phyloP scores from a whole-genome alignment of 2,888 invertebrate genomes.

The Amphipyra tragopoginis region DNA sequence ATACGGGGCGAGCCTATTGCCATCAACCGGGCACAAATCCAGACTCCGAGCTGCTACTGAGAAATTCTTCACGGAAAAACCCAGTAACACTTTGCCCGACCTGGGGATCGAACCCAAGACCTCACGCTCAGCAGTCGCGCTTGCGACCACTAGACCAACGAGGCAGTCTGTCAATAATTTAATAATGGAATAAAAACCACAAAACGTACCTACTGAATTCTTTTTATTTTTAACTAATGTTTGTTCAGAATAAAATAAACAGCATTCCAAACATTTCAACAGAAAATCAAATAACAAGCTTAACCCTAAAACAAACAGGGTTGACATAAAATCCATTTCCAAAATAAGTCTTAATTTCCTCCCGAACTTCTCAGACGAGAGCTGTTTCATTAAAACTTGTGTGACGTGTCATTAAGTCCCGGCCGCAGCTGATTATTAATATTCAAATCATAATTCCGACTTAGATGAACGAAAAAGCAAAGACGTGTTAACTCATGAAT shows the following conservation, averaged over 20 bases:
- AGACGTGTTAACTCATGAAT: slow-evolving; percentile 83
- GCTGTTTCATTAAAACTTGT: slow-evolving; percentile 87
- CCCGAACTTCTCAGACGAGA: slow-evolving; percentile 78
- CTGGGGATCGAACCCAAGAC: too few species aligned
- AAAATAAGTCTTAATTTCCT: slow-evolving; percentile 80
- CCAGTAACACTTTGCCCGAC: too few species aligned
- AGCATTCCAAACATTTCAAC: background rate
- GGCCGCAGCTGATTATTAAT: slow-evolving; percentile 83
- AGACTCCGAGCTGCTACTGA: too few species aligned
- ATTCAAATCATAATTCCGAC: slow-evolving; percentile 85
- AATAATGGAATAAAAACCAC: too few species aligned
- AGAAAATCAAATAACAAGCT: slow-evolving; percentile 13
- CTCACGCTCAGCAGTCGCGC: too few species aligned
- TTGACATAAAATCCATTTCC: slow-evolving; percentile 78
- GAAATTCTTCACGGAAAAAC: too few species aligned
- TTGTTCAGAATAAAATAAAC: background rate
- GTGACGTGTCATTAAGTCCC: slow-evolving; percentile 87
- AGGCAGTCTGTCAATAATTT: too few species aligned
- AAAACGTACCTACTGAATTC: too few species aligned
- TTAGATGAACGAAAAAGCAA: slow-evolving; percentile 80
- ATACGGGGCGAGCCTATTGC: too few species aligned
- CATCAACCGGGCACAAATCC: too few species aligned
- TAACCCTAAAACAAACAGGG: slow-evolving; percentile 64
- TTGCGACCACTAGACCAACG: too few species aligned
- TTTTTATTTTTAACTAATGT: too few species aligned